Conservation (phyloP, 2,888 invertebrate species). For the Drosophila engyochracea region DNA sequence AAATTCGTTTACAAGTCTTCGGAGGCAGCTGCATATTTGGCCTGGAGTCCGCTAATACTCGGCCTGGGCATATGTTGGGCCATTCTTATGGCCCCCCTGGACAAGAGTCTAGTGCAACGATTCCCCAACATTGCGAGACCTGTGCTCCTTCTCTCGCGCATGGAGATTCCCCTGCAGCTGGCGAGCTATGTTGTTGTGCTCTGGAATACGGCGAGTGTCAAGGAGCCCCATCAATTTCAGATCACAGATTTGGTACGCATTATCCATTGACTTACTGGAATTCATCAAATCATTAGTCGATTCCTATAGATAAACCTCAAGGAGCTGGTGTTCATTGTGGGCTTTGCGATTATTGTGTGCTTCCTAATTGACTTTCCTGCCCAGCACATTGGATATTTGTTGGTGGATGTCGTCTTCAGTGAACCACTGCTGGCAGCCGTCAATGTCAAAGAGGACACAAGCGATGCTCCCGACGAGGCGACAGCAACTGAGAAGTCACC, state of each 20-base stretch:
- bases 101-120: constrained; percentile 59
- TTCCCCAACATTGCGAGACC: constrained; percentile 87
- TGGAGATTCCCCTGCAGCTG: constrained; percentile 89
- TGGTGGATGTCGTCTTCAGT: constrained; percentile 85
- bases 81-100: constrained; percentile 86
- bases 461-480: constrained; percentile 47
- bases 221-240: constrained; percentile 88
- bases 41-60: constrained; percentile 88
- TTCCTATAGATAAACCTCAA: constrained; percentile 86
- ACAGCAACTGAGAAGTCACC: constrained; percentile 68
- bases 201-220: constrained; percentile 88
- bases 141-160: constrained; percentile 88
- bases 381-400: constrained; percentile 85
- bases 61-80: constrained; percentile 88
- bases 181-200: constrained; percentile 89
- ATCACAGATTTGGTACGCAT: constrained; percentile 87
- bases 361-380: constrained; percentile 89
- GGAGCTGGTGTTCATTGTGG: constrained; percentile 87
- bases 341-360: constrained; percentile 87
- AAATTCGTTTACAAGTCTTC: constrained; percentile 88
- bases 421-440: constrained; percentile 52
- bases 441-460: constrained; percentile 26
- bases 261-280: background rate
- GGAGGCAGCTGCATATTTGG: constrained; percentile 89
- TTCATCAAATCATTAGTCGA: background rate